Percentiles rank a stretch among this genome's conserved stretches.
Conservation (phyloP, 2,888 invertebrate genomes). For the Noctua janthe region DNA sequence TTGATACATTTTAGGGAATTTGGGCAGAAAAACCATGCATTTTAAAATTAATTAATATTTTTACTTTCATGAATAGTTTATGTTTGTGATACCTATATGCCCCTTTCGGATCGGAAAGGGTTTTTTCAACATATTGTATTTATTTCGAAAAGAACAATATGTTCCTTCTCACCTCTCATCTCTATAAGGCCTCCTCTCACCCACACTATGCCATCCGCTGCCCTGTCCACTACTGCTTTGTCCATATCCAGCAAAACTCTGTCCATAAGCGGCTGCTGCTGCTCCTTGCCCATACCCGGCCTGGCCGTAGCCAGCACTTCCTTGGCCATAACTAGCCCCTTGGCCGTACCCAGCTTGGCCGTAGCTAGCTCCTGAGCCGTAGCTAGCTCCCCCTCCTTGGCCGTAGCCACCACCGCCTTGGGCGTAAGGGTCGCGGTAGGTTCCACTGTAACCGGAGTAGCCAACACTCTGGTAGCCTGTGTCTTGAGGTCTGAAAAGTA, state of each 20-base stretch:
- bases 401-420: slow-evolving; percentile 65
- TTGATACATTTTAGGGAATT: too few relatives aligned
- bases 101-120: neutral
- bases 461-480: slow-evolving; percentile 80
- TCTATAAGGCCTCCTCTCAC: slow-evolving; percentile 84
- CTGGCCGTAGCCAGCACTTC: slow-evolving; percentile 26
- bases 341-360: slow-evolving; percentile 43
- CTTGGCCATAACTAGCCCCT: slow-evolving; percentile 37
- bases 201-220: slow-evolving; percentile 85
- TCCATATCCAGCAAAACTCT: slow-evolving; percentile 64
- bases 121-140: neutral
- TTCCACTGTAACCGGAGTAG: slow-evolving; percentile 52
- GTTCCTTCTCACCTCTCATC: slow-evolving; percentile 81
- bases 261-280: slow-evolving; percentile 51
- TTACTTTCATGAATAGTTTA: neutral
- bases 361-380: slow-evolving; percentile 20
- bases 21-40: too few relatives aligned
- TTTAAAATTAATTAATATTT: too few relatives aligned
- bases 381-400: slow-evolving; percentile 35
- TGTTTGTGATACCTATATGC: neutral
- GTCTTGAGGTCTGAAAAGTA: slow-evolving; percentile 77
- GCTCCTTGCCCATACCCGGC: slow-evolving; percentile 46
- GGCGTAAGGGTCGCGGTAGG: slow-evolving; percentile 67
- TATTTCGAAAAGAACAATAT: neutral
- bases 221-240: slow-evolving; percentile 66